Conservation (phyloP, 2,797 vertebrate genomes). For the Lepidocolaptes lacrymiger region DNA sequence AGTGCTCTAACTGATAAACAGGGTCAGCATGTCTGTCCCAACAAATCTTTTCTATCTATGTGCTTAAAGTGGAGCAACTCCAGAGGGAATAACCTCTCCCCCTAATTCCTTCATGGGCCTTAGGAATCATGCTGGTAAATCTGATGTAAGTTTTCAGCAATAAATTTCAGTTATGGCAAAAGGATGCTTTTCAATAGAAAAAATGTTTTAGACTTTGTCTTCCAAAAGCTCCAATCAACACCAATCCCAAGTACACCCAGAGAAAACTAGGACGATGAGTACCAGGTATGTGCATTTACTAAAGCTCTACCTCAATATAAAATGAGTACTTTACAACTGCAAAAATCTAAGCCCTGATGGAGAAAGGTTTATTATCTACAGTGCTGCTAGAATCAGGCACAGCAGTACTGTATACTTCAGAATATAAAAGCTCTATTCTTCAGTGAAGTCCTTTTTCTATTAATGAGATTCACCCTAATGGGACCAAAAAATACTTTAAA, state of each 20-base stretch:
- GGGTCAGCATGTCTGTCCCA: background rate
- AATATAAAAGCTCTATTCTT: slow-evolving; percentile 63
- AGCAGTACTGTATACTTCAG: background rate
- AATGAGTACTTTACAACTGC: slow-evolving; percentile 3
- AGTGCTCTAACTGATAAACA: background rate
- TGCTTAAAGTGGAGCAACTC: background rate
- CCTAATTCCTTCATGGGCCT: background rate
- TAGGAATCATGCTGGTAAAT: background rate
- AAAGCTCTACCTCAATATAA: background rate
- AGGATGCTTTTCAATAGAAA: background rate
- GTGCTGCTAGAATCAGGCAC: slow-evolving; percentile 15
- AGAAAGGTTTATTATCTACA: slow-evolving; percentile 42
- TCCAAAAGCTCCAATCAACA: background rate
- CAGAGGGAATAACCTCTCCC: background rate
- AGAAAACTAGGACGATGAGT: background rate
- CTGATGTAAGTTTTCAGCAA: background rate
- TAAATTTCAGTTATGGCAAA: background rate
- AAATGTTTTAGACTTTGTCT: background rate
- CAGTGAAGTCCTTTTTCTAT: slow-evolving; percentile 50
- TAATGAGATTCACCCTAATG: slow-evolving; percentile 63
- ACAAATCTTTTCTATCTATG: background rate
- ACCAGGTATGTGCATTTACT: background rate
- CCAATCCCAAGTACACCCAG: background rate
- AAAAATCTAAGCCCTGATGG: background rate
- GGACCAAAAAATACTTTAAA: slow-evolving; percentile 62